A percentile compares a stretch with the other conserved stretches of the same genome.
phyloP scores from a whole-genome alignment of 2,113 vertebrate species.

The Myotis lucifugus region DNA sequence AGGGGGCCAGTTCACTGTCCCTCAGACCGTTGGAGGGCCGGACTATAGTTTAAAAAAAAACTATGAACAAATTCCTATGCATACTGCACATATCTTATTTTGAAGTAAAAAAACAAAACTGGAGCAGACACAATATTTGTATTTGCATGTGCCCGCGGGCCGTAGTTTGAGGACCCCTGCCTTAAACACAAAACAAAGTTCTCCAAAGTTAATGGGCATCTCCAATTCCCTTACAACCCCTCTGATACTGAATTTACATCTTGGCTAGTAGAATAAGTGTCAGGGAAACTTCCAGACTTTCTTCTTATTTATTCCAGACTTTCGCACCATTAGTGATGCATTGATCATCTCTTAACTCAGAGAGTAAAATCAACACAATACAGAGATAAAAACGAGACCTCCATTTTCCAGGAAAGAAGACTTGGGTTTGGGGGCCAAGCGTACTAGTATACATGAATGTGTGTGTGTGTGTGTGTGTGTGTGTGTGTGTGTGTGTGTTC shows the following conservation, averaged over 20 bases:
- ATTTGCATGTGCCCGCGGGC: too few relatives aligned
- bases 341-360: not conserved
- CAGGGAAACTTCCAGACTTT: not conserved
- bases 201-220: not conserved
- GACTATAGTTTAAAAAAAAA: too few relatives aligned
- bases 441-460: not conserved
- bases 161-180: not conserved
- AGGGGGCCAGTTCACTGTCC: too few relatives aligned
- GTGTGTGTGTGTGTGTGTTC: not conserved
- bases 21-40: too few relatives aligned
- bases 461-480: not conserved
- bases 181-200: not conserved
- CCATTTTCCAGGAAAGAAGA: conserved; percentile 39
- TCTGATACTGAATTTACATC: not conserved
- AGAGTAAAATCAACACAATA: conserved; percentile 33
- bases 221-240: not conserved
- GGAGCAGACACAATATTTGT: too few relatives aligned
- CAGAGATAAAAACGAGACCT: not conserved
- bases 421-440: not conserved
- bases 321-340: conserved; percentile 7
- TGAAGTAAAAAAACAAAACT: too few relatives aligned
- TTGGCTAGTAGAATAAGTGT: not conserved
- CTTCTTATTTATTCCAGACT: conserved; percentile 27
- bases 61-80: too few relatives aligned
- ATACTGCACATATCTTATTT: too few relatives aligned